Percentiles rank a stretch among this genome's conserved stretches.
Conservation (phyloP, 2,797 vertebrate genomes). For the Picus viridis region DNA sequence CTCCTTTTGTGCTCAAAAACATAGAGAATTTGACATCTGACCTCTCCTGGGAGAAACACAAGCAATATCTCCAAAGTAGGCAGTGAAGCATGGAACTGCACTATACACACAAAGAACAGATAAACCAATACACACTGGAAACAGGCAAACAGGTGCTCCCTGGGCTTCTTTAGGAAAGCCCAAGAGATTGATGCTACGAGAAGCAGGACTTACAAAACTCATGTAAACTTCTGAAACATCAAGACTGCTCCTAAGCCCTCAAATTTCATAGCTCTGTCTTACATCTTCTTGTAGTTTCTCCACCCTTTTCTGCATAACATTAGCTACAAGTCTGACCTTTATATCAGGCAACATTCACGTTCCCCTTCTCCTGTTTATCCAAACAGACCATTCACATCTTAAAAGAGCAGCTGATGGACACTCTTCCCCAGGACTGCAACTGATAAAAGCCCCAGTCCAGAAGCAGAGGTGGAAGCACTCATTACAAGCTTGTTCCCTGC, state of each 20-base stretch:
- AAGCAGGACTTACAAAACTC: background rate
- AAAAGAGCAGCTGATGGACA: background rate
- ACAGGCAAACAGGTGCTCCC: background rate
- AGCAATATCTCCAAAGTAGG: slow-evolving; percentile 1
- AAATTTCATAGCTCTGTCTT: background rate
- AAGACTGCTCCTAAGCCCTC: background rate
- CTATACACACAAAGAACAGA: background rate
- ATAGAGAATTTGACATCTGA: slow-evolving; percentile 49
- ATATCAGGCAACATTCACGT: background rate
- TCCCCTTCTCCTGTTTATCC: background rate
- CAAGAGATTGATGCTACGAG: background rate
- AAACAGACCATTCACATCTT: background rate
- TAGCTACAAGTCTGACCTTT: background rate
- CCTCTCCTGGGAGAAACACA: background rate
- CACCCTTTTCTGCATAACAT: rapidly evolving
- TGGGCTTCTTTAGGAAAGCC: background rate
- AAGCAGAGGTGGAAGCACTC: background rate
- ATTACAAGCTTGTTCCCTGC: background rate
- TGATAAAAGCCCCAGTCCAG: background rate
- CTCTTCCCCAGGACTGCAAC: background rate
- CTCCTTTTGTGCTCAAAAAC: slow-evolving; percentile 25
- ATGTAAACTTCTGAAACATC: background rate
- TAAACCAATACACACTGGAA: background rate
- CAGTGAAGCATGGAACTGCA: slow-evolving; percentile 6
- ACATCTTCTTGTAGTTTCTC: background rate